phyloP scores from a whole-genome alignment of 1,140 invertebrate species.

The Scaptomyza montana region DNA sequence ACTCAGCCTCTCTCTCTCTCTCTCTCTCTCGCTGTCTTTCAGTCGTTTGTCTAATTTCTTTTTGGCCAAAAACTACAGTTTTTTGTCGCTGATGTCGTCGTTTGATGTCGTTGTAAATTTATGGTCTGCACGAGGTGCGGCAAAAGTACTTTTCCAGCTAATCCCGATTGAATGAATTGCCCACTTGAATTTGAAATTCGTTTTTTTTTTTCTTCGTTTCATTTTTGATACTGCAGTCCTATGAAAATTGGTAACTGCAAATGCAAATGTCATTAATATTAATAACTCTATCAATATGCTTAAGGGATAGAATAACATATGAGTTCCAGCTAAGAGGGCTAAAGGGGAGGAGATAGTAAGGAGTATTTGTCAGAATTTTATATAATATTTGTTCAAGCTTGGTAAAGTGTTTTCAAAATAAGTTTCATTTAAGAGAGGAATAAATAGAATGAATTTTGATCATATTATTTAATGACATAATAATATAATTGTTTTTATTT shows the following conservation, averaged over 20 bases:
- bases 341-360: no score
- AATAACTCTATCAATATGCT: constrained; percentile 62
- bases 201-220: not conserved
- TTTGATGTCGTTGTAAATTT: constrained; percentile 59
- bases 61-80: constrained; percentile 46
- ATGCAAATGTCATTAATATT: constrained; percentile 68
- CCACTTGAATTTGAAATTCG: constrained; percentile 53
- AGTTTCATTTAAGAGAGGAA: no score
- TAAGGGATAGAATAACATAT: constrained; percentile 6
- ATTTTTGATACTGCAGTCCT: no score
- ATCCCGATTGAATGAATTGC: constrained; percentile 71
- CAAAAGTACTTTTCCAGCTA: constrained; percentile 43
- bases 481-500: no score
- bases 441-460: no score
- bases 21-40: no score
- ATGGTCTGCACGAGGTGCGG: constrained; percentile 47
- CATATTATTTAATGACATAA: no score
- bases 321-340: not conserved
- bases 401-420: no score
- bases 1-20: constrained; percentile 23
- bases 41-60: constrained; percentile 27
- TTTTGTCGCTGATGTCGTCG: constrained; percentile 59
- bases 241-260: constrained; percentile 16
- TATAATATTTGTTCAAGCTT: no score
- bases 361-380: no score